phyloP scores from a whole-genome alignment of 2,888 invertebrate species.

The Bursaphelenchus okinawaensis region DNA sequence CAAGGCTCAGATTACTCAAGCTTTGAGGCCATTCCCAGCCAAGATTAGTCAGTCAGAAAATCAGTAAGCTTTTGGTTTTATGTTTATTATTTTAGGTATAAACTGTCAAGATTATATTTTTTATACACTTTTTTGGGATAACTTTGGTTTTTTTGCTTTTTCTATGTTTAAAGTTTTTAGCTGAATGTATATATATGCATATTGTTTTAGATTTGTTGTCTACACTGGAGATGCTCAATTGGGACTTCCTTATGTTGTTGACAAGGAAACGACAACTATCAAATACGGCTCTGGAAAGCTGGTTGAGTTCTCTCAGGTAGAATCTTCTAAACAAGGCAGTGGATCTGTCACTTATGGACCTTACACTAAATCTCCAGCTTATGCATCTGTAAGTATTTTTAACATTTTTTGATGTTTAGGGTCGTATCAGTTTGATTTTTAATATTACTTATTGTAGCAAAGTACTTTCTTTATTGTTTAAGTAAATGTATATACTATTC shows the following conservation, averaged over 20 bases:
- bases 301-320: constrained; percentile 73
- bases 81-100: not conserved
- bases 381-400: constrained; percentile 59
- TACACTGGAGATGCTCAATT: constrained; percentile 78
- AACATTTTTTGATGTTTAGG: constrained; percentile 1
- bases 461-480: constrained; percentile 2
- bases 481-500: constrained; percentile 14
- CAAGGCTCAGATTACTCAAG: constrained; percentile 72
- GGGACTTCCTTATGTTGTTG: constrained; percentile 75
- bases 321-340: constrained; percentile 74
- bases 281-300: constrained; percentile 73
- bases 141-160: not conserved
- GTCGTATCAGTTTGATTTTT: too few species aligned
- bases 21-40: constrained; percentile 75
- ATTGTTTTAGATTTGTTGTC: constrained; percentile 67
- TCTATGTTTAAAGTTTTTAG: not conserved
- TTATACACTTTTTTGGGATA: constrained; percentile 4
- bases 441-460: not conserved
- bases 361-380: constrained; percentile 70
- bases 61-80: constrained; percentile 63
- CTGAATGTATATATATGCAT: not conserved
- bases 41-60: constrained; percentile 86
- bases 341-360: constrained; percentile 82
- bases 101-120: not conserved
- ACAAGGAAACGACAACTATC: constrained; percentile 76